phyloP scores from a whole-genome alignment of 2,113 vertebrate species.

The Cariama cristata region DNA sequence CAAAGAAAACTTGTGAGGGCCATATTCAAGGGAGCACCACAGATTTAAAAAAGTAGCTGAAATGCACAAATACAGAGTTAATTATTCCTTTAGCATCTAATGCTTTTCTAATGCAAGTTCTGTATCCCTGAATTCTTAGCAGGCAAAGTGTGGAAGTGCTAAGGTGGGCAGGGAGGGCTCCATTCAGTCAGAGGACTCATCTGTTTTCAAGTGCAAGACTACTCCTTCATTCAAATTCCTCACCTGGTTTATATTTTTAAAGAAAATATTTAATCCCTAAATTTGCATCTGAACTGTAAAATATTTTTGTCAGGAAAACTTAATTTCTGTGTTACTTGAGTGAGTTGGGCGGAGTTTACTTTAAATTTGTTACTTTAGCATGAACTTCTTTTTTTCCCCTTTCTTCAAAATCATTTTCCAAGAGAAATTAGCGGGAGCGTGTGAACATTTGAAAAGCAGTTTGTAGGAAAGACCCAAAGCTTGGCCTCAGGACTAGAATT shows the following conservation, averaged over 20 bases:
- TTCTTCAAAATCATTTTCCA: neutral
- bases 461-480: neutral
- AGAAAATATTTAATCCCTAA: neutral
- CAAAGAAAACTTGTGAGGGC: neutral
- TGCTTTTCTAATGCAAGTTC: neutral
- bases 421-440: neutral
- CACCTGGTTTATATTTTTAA: neutral
- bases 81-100: neutral
- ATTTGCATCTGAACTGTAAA: neutral
- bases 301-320: neutral
- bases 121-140: neutral
- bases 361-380: neutral
- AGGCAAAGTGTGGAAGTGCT: neutral
- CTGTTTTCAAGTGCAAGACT: neutral
- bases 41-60: neutral
- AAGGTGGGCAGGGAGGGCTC: neutral
- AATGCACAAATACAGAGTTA: neutral
- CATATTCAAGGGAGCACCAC: neutral
- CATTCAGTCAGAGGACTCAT: neutral
- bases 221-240: neutral
- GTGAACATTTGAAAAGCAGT: neutral
- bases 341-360: neutral
- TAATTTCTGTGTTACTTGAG: neutral
- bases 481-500: neutral
- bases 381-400: neutral